Conservation (phyloP, 2,113 vertebrate genomes). For the Uropsilus gracilis region DNA sequence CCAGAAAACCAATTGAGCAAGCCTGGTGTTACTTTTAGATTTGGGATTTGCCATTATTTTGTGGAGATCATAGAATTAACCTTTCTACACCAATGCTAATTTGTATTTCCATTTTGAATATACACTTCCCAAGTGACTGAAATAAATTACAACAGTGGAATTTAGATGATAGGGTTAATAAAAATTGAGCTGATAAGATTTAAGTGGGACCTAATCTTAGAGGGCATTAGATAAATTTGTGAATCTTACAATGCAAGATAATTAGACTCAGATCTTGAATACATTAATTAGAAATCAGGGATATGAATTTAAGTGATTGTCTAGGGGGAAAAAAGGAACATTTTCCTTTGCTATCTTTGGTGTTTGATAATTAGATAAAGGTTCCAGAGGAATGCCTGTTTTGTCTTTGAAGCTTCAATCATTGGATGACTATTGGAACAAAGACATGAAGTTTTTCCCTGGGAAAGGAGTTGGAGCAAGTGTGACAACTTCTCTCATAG, state of each 20-base stretch:
- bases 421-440: neutral
- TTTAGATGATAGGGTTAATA: slow-evolving; percentile 11
- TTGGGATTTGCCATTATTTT: neutral
- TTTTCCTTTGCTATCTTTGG: slow-evolving; percentile 2
- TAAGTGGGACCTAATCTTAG: slow-evolving; percentile 8
- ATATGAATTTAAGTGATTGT: slow-evolving; percentile 47
- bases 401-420: slow-evolving; percentile 42
- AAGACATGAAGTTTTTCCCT: slow-evolving; percentile 36
- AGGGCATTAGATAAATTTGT: slow-evolving; percentile 30
- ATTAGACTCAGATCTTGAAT: slow-evolving; percentile 62
- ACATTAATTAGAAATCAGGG: slow-evolving; percentile 66
- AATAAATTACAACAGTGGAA: neutral
- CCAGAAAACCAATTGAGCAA: neutral
- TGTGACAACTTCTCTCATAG: slow-evolving; percentile 23
- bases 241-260: slow-evolving; percentile 31
- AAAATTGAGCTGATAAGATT: slow-evolving; percentile 6
- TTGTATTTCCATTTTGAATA: neutral
- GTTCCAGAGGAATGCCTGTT: slow-evolving; percentile 8
- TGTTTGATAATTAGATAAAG: slow-evolving; percentile 57
- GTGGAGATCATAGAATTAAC: neutral
- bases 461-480: neutral
- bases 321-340: neutral
- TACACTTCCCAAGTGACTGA: neutral
- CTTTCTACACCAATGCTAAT: neutral
- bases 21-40: neutral